phyloP scores from a whole-genome alignment of 2,888 invertebrate genomes.

The Melieria picta region DNA sequence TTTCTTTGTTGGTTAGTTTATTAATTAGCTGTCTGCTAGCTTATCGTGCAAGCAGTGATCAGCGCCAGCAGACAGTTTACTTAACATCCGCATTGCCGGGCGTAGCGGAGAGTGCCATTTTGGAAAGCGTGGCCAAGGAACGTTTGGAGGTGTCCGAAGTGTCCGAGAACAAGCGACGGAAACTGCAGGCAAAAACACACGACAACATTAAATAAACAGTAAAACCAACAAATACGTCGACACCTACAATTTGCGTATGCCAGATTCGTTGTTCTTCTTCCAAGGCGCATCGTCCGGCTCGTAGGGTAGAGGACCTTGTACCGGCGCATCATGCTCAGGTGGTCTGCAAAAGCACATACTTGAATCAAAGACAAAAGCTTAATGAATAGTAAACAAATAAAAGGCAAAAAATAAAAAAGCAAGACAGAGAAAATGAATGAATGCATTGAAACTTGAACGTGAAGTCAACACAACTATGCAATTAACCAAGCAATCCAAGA shows the following conservation, averaged over 20 bases:
- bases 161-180: slow-evolving; percentile 90
- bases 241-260: slow-evolving; percentile 90
- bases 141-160: slow-evolving; percentile 69
- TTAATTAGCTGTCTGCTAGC: no score
- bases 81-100: slow-evolving; percentile 47
- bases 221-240: neutral
- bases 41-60: no score
- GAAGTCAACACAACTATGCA: no score
- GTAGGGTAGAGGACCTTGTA: slow-evolving; percentile 95
- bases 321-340: slow-evolving; percentile 84
- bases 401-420: neutral
- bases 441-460: neutral
- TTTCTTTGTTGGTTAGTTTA: no score
- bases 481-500: no score
- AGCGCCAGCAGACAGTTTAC: slow-evolving; percentile 33
- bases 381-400: slow-evolving; percentile 11
- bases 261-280: slow-evolving; percentile 83
- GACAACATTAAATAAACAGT: no score
- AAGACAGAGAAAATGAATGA: neutral
- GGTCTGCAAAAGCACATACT: slow-evolving; percentile 58
- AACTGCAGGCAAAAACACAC: slow-evolving; percentile 70
- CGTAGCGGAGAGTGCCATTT: slow-evolving; percentile 72
- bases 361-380: neutral
- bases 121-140: slow-evolving; percentile 81
- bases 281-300: slow-evolving; percentile 98